Evolutionary conservation across 2,113 vertebrate genomes (phyloP).

Genomic region (Morone saxatilis): DNA sequence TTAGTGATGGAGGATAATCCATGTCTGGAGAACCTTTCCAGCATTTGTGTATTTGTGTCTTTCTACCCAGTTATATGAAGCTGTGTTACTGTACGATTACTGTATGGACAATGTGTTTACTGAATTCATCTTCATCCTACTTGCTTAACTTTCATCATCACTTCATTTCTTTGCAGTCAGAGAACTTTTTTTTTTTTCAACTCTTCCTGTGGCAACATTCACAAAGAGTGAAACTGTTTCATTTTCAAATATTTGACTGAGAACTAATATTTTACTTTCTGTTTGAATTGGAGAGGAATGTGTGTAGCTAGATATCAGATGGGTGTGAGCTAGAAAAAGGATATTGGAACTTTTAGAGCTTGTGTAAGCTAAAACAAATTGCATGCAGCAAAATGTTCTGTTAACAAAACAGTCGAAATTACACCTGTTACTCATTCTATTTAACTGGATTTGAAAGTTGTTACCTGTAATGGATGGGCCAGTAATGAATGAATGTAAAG

Average conservation of each 20-base stretch:
- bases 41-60: conserved; percentile 57
- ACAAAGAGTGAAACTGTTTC: background rate
- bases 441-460: background rate
- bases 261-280: background rate
- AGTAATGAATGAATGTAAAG: background rate
- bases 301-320: background rate
- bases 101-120: conserved; percentile 72
- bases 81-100: conserved; percentile 76
- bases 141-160: background rate
- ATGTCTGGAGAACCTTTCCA: conserved; percentile 49
- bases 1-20: conserved; percentile 27
- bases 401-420: background rate
- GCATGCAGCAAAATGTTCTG: background rate
- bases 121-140: conserved; percentile 26
- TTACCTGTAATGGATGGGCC: background rate
- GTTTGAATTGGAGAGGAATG: background rate
- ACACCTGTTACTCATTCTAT: background rate
- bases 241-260: background rate
- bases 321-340: background rate
- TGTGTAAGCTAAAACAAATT: background rate
- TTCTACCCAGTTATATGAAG: conserved; percentile 81
- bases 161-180: background rate
- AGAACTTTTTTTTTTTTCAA: background rate
- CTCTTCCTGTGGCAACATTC: background rate
- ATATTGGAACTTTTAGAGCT: background rate